Evolutionary conservation across 2,113 vertebrate species (phyloP).

Genomic region (Pipra filicauda): DNA sequence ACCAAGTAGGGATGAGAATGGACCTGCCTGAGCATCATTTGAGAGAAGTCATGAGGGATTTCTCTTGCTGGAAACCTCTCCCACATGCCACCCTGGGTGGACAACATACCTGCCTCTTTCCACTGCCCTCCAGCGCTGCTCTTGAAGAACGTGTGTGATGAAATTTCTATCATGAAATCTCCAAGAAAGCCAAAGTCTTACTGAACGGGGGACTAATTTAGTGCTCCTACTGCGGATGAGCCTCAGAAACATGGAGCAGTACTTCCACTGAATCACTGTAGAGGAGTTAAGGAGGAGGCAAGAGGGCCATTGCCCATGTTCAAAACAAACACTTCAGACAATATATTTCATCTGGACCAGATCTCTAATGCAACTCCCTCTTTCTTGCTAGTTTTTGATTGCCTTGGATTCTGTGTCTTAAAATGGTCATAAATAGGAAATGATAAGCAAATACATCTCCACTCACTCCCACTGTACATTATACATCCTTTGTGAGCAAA

Average conservation of each 20-base stretch:
- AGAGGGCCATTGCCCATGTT: not conserved
- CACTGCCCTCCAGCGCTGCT: not conserved
- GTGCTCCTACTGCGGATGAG: not conserved
- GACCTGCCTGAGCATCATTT: not conserved
- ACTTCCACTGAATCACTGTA: not conserved
- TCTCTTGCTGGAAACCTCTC: not conserved
- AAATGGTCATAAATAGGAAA: not conserved
- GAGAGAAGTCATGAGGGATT: not conserved
- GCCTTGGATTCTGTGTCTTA: not conserved
- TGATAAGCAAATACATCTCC: not conserved
- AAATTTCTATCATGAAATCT: not conserved
- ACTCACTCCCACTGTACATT: not conserved
- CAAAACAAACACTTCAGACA: not conserved
- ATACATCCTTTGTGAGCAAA: not conserved
- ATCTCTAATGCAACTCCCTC: not conserved
- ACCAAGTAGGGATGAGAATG: not conserved
- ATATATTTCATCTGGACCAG: not conserved
- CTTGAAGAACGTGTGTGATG: rapidly evolving
- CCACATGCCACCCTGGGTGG: not conserved
- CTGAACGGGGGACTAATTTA: not conserved
- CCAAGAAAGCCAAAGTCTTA: not conserved
- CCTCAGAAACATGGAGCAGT: not conserved
- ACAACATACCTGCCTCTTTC: not conserved
- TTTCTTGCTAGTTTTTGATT: not conserved
- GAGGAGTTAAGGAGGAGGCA: not conserved